These are phyloP conservation scores for Pycnomerus fuliginosus DNA, from an alignment of 2,888 invertebrate genomes.

Conservation along the genomic window DNA sequence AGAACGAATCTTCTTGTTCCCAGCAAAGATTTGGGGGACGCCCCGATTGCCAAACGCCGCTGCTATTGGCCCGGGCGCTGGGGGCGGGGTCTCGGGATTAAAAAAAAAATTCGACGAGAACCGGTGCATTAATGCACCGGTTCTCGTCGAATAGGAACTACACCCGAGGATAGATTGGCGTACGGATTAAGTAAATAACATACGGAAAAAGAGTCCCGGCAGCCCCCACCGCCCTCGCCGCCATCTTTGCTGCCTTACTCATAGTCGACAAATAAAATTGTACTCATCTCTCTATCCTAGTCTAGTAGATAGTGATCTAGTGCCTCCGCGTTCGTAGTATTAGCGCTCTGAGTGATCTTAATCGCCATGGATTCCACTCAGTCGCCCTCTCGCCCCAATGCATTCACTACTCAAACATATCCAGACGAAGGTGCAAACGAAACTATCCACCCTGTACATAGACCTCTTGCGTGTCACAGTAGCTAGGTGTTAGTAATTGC, in stretches of 20 bases:
- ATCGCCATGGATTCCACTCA: conserved; percentile 21
- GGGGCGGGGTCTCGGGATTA: too few species aligned
- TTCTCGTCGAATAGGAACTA: too few species aligned
- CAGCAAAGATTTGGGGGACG: conserved; percentile 16
- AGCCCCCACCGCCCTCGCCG: too few species aligned
- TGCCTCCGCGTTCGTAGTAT: conserved; percentile 52
- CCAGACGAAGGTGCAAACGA: conserved; percentile 51
- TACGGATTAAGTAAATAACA: too few species aligned
- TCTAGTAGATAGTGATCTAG: conserved; percentile 50
- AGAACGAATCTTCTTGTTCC: conserved; percentile 18
- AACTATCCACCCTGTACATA: conserved; percentile 39
- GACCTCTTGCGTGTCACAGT: conserved; percentile 24
- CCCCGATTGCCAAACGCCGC: conserved; percentile 7
- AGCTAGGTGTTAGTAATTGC: conserved; percentile 34
- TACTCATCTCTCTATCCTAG: conserved; percentile 41
- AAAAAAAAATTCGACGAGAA: too few species aligned
- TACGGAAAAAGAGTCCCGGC: too few species aligned
- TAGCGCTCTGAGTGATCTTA: conserved; percentile 39
- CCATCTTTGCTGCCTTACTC: conserved; percentile 53
- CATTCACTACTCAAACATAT: conserved; percentile 50
- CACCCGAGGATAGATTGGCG: too few species aligned
- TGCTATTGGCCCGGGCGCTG: too few species aligned
- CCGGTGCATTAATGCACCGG: too few species aligned
- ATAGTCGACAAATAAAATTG: conserved; percentile 46
- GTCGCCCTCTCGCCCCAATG: conserved; percentile 42